Evolutionary conservation across 2,888 invertebrate genomes (phyloP).

Genomic region (Trichogramma dendrolimi): DNA sequence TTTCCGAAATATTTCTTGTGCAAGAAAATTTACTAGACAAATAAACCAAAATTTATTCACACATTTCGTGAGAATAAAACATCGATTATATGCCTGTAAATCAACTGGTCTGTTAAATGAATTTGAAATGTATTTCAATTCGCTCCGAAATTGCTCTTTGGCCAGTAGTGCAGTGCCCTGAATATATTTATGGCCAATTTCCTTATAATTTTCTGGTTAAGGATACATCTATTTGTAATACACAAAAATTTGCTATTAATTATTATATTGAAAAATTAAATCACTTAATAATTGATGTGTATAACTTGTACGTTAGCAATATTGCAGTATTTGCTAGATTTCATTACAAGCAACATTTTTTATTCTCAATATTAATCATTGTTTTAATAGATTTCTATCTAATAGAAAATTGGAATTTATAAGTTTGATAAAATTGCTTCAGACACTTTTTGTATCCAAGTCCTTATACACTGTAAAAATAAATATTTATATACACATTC

Average conservation of each 20-base stretch:
- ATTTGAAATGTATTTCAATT: slow-evolving; percentile 18
- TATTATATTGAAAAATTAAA: background rate
- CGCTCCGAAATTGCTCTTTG: slow-evolving; percentile 34
- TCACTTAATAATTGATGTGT: slow-evolving; percentile 21
- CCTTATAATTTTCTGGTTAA: slow-evolving; percentile 13
- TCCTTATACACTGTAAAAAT: slow-evolving; percentile 25
- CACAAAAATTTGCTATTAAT: slow-evolving; percentile 2
- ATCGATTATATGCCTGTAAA: slow-evolving; percentile 7
- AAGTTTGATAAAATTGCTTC: slow-evolving; percentile 15
- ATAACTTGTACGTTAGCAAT: slow-evolving; percentile 32
- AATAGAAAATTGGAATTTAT: slow-evolving; percentile 17
- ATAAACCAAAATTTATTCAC: slow-evolving; percentile 9
- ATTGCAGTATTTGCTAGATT: slow-evolving; percentile 29
- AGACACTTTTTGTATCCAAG: slow-evolving; percentile 27
- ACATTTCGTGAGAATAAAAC: slow-evolving; percentile 14
- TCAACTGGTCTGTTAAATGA: slow-evolving; percentile 21
- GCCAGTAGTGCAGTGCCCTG: slow-evolving; percentile 30
- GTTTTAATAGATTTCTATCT: slow-evolving; percentile 19
- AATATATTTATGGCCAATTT: slow-evolving; percentile 11
- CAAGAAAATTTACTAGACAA: slow-evolving; percentile 7
- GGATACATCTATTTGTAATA: slow-evolving; percentile 4
- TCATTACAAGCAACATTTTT: slow-evolving; percentile 19
- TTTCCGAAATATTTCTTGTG: background rate
- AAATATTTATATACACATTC: slow-evolving; percentile 27
- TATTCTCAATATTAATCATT: slow-evolving; percentile 28